Conservation (phyloP, 2,888 invertebrate species). For the Sinhomidia bicolor region DNA sequence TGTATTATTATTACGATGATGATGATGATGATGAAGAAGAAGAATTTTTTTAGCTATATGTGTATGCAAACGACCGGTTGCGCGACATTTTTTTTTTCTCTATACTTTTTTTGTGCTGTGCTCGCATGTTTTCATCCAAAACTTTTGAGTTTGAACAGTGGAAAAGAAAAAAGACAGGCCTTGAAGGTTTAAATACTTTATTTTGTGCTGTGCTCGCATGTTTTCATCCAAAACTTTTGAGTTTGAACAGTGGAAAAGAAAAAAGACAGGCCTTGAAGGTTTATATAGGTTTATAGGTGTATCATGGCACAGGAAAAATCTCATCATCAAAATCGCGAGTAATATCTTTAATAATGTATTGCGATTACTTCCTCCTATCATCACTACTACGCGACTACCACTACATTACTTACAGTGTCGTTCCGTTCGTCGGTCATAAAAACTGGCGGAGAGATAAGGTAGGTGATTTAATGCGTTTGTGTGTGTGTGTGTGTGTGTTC, state of each 20-base stretch:
- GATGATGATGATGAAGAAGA: no score
- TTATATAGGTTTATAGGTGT: no score
- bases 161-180: not conserved
- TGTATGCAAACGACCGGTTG: conserved; percentile 56
- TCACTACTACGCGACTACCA: conserved; percentile 15
- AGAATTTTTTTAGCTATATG: not conserved
- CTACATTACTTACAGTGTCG: conserved; percentile 30
- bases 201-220: not conserved
- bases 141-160: not conserved
- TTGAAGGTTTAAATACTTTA: no score
- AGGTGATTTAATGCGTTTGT: conserved; percentile 29
- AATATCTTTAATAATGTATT: conserved; percentile 58
- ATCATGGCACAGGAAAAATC: conserved; percentile 38
- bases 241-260: not conserved
- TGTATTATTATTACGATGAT: no score
- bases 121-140: not conserved
- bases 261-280: no score
- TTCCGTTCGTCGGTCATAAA: conserved; percentile 6
- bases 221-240: not conserved
- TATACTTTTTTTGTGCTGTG: not conserved
- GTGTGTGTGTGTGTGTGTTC: not conserved
- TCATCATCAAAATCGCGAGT: conserved; percentile 31
- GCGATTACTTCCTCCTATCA: conserved; percentile 53
- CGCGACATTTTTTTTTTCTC: conserved; percentile 36
- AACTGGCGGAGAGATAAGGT: conserved; percentile 18